Percentiles rank a stretch among this genome's conserved stretches.
Evolutionary conservation across 2,797 vertebrate genomes (phyloP).

Genomic region (Ctenochaetus hawaiiensis): DNA sequence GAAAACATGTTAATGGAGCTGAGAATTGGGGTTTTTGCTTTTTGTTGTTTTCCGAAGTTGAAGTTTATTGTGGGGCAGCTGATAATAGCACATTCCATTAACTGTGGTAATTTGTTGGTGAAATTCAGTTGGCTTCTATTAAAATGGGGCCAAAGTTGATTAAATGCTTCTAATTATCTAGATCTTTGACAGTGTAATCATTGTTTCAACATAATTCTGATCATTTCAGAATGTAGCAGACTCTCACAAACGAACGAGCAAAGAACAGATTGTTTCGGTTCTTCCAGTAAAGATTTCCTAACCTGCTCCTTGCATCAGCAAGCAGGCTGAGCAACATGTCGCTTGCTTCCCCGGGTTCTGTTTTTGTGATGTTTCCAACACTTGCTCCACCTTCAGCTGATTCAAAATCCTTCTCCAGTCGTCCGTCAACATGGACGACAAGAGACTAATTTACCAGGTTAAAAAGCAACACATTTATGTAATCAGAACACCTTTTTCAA

Average conservation of each 20-base stretch:
- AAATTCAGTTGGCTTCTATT: not conserved
- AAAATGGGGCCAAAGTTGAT: not conserved
- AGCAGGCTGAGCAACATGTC: no score
- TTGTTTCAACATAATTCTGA: not conserved
- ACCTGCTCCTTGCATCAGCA: no score
- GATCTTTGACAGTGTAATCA: not conserved
- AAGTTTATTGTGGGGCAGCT: not conserved
- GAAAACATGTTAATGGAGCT: not conserved
- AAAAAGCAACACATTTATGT: no score
- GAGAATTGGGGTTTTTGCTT: not conserved
- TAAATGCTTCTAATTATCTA: not conserved
- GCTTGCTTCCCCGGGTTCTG: no score
- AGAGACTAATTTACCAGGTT: no score
- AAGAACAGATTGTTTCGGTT: no score
- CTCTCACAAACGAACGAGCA: not conserved
- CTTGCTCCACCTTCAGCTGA: no score
- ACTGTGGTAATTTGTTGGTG: constrained; percentile 8
- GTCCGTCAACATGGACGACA: no score
- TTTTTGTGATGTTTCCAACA: no score
- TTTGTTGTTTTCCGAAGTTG: not conserved
- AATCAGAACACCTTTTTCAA: no score
- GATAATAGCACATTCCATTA: not conserved
- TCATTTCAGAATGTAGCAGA: not conserved
- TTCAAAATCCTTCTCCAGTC: no score
- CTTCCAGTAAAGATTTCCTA: no score